Conservation (phyloP, 2,113 vertebrate species). For the Eira barbara region DNA sequence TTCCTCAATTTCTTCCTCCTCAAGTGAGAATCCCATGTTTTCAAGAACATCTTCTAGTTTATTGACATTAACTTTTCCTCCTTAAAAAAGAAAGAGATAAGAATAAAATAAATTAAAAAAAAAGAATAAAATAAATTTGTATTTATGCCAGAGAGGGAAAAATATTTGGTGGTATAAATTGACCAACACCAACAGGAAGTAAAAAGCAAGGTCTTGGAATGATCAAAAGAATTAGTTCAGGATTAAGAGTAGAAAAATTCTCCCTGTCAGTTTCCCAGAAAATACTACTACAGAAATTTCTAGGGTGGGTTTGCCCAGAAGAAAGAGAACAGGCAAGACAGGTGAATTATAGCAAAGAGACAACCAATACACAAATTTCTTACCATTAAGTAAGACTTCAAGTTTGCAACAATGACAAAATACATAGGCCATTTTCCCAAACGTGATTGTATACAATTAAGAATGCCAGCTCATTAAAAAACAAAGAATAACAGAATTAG, state of each 20-base stretch:
- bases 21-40: slow-evolving; percentile 41
- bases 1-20: slow-evolving; percentile 49
- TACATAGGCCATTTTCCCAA: background rate
- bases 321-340: background rate
- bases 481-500: background rate
- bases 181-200: background rate
- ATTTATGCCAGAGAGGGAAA: background rate
- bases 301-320: background rate
- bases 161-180: background rate
- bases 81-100: slow-evolving; percentile 33
- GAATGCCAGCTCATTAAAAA: background rate
- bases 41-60: slow-evolving; percentile 55
- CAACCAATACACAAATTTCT: background rate
- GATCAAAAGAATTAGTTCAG: background rate
- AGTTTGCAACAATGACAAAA: background rate
- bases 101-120: slow-evolving; percentile 1
- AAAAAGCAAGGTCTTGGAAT: background rate
- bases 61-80: background rate
- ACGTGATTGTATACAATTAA: background rate
- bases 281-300: background rate
- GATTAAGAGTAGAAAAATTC: background rate
- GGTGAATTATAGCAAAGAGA: background rate
- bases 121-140: background rate
- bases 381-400: background rate
- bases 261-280: background rate